Percentiles rank a stretch among this genome's conserved stretches.
These are phyloP conservation scores for Cryptoprocta ferox DNA, from an alignment of 2,797 vertebrate genomes.

Conservation along the genomic window DNA sequence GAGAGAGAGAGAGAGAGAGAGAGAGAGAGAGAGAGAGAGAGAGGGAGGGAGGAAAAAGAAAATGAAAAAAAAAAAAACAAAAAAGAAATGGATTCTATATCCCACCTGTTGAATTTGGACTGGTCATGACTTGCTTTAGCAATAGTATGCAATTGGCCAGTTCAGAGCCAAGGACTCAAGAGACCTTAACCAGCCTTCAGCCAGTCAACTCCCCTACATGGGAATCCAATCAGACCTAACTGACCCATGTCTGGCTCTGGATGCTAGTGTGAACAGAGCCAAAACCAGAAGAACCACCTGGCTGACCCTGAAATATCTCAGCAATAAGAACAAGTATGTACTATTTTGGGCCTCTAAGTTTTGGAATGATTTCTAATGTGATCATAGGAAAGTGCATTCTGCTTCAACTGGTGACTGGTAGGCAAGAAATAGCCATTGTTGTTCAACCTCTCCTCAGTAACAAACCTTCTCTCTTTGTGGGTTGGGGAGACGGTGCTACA, in stretches of 20 bases:
- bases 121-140: not conserved
- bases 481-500: not conserved
- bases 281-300: not conserved
- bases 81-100: not conserved
- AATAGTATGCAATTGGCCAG: not conserved
- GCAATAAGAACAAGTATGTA: not conserved
- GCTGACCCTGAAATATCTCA: not conserved
- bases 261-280: not conserved
- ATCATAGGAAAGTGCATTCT: not conserved
- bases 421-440: not conserved
- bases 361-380: not conserved
- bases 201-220: not conserved
- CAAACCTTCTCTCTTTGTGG: not conserved
- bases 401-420: not conserved
- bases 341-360: not conserved
- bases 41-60: too few species aligned
- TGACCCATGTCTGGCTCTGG: not conserved
- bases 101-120: not conserved
- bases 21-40: too few species aligned
- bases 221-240: not conserved
- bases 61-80: too few species aligned
- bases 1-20: too few species aligned
- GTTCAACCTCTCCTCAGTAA: not conserved
- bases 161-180: not conserved
- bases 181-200: not conserved